These are phyloP conservation scores for Pomatorhinus ruficollis DNA, from an alignment of 2,113 vertebrate genomes.

Conservation along the genomic window DNA sequence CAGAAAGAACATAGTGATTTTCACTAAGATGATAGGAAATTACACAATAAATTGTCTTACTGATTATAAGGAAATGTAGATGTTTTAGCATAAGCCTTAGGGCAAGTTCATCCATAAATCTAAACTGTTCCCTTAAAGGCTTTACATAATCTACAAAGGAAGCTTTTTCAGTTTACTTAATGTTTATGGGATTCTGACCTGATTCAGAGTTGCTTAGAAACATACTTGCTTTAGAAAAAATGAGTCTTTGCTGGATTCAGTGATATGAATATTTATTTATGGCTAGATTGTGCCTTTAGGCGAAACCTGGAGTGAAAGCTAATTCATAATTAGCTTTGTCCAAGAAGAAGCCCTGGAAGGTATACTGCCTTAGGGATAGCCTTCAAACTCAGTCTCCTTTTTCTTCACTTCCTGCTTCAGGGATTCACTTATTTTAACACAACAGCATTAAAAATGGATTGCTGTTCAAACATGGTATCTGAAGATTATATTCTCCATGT, in stretches of 20 bases:
- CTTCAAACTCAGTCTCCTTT: background rate
- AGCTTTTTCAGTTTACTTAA: background rate
- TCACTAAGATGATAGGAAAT: background rate
- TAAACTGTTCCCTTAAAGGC: background rate
- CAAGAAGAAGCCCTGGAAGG: background rate
- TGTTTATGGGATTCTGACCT: background rate
- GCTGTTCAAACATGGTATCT: background rate
- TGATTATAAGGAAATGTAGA: background rate
- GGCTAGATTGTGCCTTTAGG: background rate
- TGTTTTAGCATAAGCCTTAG: background rate
- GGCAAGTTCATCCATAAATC: background rate
- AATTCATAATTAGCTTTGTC: background rate
- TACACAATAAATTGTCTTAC: background rate
- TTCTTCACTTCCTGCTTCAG: background rate
- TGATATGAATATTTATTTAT: conserved; percentile 2
- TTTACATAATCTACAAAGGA: background rate
- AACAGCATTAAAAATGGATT: background rate
- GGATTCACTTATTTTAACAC: background rate
- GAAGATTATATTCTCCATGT: background rate
- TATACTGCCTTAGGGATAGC: background rate
- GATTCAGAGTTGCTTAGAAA: background rate
- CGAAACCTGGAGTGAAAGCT: conserved; percentile 5
- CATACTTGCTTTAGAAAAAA: background rate
- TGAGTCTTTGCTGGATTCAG: background rate
- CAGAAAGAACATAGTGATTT: background rate